Evolutionary conservation across 2,888 invertebrate species (phyloP), one percentile per base, ranked within the genome.

Genomic region (Tanytarsus gracilentus): DNA sequence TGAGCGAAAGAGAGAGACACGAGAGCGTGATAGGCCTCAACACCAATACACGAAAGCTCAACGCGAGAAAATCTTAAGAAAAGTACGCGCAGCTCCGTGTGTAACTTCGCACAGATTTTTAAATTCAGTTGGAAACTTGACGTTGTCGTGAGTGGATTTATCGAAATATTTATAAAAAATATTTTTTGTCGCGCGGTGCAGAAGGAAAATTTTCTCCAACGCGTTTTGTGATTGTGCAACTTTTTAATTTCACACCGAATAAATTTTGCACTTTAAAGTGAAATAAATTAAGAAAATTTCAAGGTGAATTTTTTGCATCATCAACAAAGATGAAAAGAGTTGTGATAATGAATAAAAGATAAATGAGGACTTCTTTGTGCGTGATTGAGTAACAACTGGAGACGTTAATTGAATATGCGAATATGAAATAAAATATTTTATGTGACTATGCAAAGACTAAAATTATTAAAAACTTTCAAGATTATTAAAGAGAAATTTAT

Each of bases 281-380:
- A 50, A 18, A 14, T 27, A 26, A 50, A 50, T 14, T 9, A 6
- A 50, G 50, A 50, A 50, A 50, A 9, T 18, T 50, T 50, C 50
- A 50, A 50, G 50, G 50, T 50, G 50, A 50, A 50, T 50, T 50
- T 25, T n/a, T n/a, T n/a, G n/a, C n/a, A n/a, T n/a, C n/a, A n/a
- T n/a, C n/a, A n/a, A n/a, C n/a, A n/a, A n/a, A n/a, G n/a, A n/a
- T n/a, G n/a, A n/a, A n/a, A n/a, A n/a, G n/a, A n/a, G n/a, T n/a
- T n/a, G n/a, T n/a, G n/a, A n/a, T n/a, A n/a, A n/a, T n/a, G n/a
- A n/a, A n/a, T n/a, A n/a, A n/a, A n/a, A n/a, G n/a, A n/a, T n/a
- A n/a, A n/a, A n/a, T n/a, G n/a, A n/a, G n/a, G n/a, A n/a, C n/a
- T n/a, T n/a, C n/a, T n/a, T n/a, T n/a, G n/a, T n/a, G n/a, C n/a